These are phyloP conservation scores for Tetropium fuscum DNA, from an alignment of 2,888 invertebrate genomes.

Conservation along the genomic window DNA sequence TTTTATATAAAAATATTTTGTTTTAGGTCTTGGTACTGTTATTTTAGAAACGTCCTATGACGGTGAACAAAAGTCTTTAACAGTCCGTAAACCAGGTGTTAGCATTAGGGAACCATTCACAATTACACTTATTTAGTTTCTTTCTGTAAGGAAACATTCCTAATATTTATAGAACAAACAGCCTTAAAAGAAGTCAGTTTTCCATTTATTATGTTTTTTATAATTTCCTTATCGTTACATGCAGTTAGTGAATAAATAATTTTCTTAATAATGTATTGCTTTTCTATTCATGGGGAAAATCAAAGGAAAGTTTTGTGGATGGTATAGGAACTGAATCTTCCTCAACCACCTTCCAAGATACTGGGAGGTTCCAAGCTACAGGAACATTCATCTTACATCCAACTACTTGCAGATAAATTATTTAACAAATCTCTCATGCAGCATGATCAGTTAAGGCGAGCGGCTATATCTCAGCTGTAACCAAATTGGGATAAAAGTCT, in stretches of 20 bases:
- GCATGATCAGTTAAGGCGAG: too few relatives aligned
- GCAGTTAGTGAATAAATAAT: neutral
- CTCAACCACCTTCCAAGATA: too few relatives aligned
- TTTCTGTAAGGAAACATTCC: neutral
- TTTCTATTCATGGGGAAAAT: too few relatives aligned
- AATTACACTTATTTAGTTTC: constrained; percentile 45
- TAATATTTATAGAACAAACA: neutral
- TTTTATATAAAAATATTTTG: neutral
- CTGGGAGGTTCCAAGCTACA: too few relatives aligned
- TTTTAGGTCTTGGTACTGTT: constrained; percentile 70
- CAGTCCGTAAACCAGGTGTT: constrained; percentile 88
- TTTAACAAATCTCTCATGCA: too few relatives aligned
- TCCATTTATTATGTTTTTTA: constrained; percentile 1
- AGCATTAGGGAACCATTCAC: constrained; percentile 80
- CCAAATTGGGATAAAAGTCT: too few relatives aligned
- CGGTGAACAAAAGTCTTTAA: constrained; percentile 75
- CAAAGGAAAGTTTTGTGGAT: too few relatives aligned
- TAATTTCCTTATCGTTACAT: neutral
- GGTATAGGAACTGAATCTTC: too few relatives aligned
- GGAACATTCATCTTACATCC: too few relatives aligned
- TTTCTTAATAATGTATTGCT: neutral
- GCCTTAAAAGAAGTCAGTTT: too few relatives aligned
- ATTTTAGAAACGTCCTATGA: constrained; percentile 77
- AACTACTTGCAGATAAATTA: too few relatives aligned
- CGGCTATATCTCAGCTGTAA: too few relatives aligned